These are phyloP conservation scores for Pseudomyrmex pallidus DNA, from an alignment of 1,140 invertebrate genomes.

Conservation along the genomic window DNA sequence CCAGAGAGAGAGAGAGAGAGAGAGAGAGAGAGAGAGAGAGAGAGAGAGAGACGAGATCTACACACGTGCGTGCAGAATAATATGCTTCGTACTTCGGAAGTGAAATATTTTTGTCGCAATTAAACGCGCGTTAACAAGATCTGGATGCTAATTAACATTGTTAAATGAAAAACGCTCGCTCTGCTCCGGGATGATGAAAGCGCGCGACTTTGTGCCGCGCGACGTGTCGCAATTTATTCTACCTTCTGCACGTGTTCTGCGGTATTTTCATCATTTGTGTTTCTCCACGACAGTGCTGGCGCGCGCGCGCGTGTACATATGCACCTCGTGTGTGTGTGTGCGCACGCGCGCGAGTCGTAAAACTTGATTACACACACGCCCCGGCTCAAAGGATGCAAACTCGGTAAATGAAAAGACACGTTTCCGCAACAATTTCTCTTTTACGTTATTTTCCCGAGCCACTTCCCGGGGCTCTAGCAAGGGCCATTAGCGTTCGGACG, in stretches of 20 bases:
- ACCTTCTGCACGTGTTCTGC: too few species aligned
- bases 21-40: too few species aligned
- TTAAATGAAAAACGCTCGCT: not conserved
- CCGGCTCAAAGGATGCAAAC: slow-evolving; percentile 48
- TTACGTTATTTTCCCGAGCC: slow-evolving; percentile 51
- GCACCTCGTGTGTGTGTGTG: not conserved
- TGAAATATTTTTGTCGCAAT: not conserved
- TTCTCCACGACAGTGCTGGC: too few species aligned
- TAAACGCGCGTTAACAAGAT: not conserved
- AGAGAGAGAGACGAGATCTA: too few species aligned
- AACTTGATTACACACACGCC: slow-evolving; percentile 38
- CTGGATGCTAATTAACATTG: not conserved
- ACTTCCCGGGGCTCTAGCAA: not conserved
- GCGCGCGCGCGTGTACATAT: not conserved
- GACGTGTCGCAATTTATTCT: too few species aligned
- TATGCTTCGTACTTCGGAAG: not conserved
- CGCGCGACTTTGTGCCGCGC: too few species aligned
- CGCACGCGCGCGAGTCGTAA: slow-evolving; percentile 36
- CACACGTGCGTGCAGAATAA: not conserved
- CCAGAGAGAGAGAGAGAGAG: too few species aligned
- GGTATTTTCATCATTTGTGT: not conserved
- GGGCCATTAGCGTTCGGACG: slow-evolving; percentile 37
- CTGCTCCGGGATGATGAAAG: not conserved
- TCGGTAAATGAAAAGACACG: slow-evolving; percentile 39
- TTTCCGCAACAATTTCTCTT: slow-evolving; percentile 49